Percentiles rank a stretch among this genome's conserved stretches.
Evolutionary conservation across 2,113 vertebrate genomes (phyloP).

Genomic region (Acinonyx jubatus): DNA sequence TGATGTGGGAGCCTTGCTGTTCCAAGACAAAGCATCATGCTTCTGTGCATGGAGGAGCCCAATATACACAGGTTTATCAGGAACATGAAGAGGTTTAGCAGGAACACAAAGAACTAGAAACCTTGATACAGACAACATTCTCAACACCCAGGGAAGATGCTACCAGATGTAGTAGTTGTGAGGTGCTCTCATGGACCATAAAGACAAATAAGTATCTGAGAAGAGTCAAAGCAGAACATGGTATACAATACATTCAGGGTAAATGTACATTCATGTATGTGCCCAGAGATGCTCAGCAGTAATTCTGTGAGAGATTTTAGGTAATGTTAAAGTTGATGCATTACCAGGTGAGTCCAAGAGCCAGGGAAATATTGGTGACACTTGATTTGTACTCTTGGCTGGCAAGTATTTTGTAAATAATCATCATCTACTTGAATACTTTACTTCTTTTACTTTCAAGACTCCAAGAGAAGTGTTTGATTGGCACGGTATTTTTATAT

Average conservation of each 20-base stretch:
- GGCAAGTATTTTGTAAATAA: not conserved
- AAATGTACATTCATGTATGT: not conserved
- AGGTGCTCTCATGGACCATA: not conserved
- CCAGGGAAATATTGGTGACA: not conserved
- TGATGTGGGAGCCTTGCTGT: not conserved
- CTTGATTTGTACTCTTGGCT: not conserved
- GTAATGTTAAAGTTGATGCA: not conserved
- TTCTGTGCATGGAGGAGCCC: not conserved
- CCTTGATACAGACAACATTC: not conserved
- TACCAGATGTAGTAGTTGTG: not conserved
- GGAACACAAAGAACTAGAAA: not conserved
- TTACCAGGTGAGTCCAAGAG: not conserved
- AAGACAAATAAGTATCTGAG: not conserved
- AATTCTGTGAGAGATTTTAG: not conserved
- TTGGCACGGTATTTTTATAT: not conserved
- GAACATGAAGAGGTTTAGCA: not conserved
- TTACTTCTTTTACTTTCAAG: not conserved
- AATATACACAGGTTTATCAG: not conserved
- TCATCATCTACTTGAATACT: not conserved
- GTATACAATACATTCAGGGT: not conserved
- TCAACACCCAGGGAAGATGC: not conserved
- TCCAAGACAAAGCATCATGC: not conserved
- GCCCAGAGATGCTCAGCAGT: not conserved
- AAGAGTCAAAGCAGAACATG: not conserved
- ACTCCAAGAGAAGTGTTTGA: not conserved